A percentile compares a stretch with the other conserved stretches of the same genome.
Evolutionary conservation across 2,113 vertebrate species (phyloP).

Genomic region (Scolopax mira): DNA sequence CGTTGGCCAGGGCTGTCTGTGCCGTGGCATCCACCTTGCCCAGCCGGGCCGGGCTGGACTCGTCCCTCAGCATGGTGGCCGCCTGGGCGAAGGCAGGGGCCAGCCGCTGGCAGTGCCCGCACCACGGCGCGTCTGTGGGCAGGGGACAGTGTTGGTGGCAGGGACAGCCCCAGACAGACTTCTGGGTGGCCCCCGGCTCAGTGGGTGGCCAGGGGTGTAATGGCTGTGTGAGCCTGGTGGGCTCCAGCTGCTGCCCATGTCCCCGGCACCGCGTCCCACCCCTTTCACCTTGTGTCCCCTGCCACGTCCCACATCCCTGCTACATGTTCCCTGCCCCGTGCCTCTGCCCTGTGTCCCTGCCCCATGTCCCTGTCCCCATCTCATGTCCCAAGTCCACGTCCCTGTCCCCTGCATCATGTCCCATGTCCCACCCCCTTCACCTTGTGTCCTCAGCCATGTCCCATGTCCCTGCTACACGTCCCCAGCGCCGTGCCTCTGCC

Average conservation of each 20-base stretch:
- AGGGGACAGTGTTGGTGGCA: rapidly evolving
- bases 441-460: neutral
- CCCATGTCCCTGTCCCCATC: too few species aligned
- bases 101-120: conserved; percentile 82
- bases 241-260: neutral
- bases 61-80: conserved; percentile 72
- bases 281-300: neutral
- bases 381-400: too few species aligned
- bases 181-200: neutral
- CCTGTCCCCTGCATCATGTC: neutral
- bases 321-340: rapidly evolving
- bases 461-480: too few species aligned
- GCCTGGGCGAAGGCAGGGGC: conserved; percentile 82
- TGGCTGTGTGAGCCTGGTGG: rapidly evolving
- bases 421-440: rapidly evolving
- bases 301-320: rapidly evolving
- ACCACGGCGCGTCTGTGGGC: conserved; percentile 86
- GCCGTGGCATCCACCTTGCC: conserved; percentile 83
- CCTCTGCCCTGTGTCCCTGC: neutral
- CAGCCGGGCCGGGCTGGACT: conserved; percentile 63
- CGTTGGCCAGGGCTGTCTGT: conserved; percentile 76
- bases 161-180: neutral
- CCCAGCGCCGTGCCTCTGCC: neutral
- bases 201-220: rapidly evolving
- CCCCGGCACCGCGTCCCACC: rapidly evolving